phyloP scores from a whole-genome alignment of 2,888 invertebrate genomes.

The Chrysolina americana region DNA sequence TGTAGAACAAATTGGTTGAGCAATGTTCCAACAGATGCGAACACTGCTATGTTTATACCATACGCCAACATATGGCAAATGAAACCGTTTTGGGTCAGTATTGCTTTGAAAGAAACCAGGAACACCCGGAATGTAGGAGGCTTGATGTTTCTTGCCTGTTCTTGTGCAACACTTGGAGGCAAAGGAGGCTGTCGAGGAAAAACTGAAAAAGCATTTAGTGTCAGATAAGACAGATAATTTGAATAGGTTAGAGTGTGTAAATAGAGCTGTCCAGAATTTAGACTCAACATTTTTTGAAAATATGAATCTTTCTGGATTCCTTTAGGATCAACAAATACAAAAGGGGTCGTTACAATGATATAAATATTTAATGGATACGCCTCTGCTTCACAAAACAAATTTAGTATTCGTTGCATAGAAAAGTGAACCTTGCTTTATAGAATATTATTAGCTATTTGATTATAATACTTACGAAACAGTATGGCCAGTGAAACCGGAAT shows the following conservation, averaged over 20 bases:
- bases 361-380: no score
- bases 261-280: no score
- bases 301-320: no score
- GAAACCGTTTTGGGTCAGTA: conserved; percentile 82
- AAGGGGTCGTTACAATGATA: no score
- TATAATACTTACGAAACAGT: conserved; percentile 46
- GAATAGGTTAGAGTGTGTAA: background rate
- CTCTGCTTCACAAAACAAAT: no score
- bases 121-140: conserved; percentile 65
- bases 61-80: conserved; percentile 86
- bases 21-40: conserved; percentile 95
- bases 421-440: background rate
- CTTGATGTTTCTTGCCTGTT: conserved; percentile 63
- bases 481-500: conserved; percentile 60
- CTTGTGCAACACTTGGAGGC: conserved; percentile 73
- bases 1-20: conserved; percentile 88
- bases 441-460: background rate
- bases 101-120: conserved; percentile 78
- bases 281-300: no score
- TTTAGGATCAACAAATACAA: no score
- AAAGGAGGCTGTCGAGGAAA: conserved; percentile 73
- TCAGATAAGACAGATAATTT: background rate
- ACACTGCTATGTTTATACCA: conserved; percentile 95
- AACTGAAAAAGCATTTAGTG: conserved; percentile 65
- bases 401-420: no score